Evolutionary conservation across 2,113 vertebrate species (phyloP).

Genomic region (Dolichotis patagonum): DNA sequence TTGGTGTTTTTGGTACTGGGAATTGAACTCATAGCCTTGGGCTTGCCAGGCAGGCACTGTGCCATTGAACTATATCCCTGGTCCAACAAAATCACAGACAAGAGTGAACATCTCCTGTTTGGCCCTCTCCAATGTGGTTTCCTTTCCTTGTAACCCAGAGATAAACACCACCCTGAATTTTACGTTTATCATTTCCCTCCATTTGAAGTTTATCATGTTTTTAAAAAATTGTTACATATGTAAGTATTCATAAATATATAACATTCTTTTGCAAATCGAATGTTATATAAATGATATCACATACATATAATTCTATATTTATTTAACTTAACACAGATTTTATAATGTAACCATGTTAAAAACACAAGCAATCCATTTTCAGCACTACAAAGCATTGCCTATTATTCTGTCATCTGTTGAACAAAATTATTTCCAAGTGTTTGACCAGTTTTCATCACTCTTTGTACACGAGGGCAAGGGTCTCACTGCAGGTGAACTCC

Average conservation of each 20-base stretch:
- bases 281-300: conserved; percentile 14
- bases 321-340: conserved; percentile 50
- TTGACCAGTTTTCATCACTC: background rate
- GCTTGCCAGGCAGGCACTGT: too few species aligned
- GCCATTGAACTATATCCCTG: too few species aligned
- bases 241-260: background rate
- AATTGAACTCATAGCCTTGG: too few species aligned
- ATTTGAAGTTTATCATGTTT: background rate
- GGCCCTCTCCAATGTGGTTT: background rate
- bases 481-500: background rate
- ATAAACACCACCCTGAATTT: background rate
- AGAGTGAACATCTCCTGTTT: background rate
- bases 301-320: background rate
- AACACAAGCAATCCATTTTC: background rate
- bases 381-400: background rate
- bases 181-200: background rate
- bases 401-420: background rate
- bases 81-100: background rate
- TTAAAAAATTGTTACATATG: background rate
- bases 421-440: background rate
- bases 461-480: background rate
- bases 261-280: background rate
- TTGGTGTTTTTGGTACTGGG: too few species aligned
- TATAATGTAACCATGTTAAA: background rate
- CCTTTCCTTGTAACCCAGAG: background rate